Base-by-base conservation (phyloP, 2,797 vertebrate species). In the Chromis chromis region DNA sequence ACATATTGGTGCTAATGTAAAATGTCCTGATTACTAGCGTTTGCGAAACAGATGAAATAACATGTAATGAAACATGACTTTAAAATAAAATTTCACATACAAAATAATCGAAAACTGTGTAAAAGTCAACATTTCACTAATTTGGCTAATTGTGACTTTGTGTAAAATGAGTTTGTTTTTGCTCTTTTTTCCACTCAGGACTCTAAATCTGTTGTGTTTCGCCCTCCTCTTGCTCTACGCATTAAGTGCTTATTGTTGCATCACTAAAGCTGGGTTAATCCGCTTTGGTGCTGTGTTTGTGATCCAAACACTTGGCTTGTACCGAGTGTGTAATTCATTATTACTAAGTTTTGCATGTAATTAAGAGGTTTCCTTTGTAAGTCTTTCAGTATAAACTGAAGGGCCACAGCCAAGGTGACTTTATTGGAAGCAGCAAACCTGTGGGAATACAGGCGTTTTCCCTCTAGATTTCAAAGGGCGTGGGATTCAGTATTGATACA, bases 221-320 rank as follows among this genome's bases (percentile, higher is more conserved):
- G 16, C 65, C 59, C 49, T 76, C 70, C 27, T 53, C 58, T 25
- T 49, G 9, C 67, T 33, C 69, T n/a, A 31, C 69, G 62, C 40
- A 58, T 85, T 53, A 75, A 76, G 61, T 49, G 44, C 69, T 80
- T 46, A 81, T 78, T 79, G 82, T 88, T 78, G 68, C 42, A 16
- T 78, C 64, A 56, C 83, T 74, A 78, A 86, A 81, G 71, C 73
- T 11, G 61, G 6, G 52, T 73, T 91, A 86, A 88, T 86, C 82
- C 24, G 59, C 84, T 80, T 72, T 82, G 76, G 44, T 60, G 71
- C 65, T n/a, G 36, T 65, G 68, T 78, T 80, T 80, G 61, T 79
- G 72, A 83, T 79, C 78, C 79, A 81, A 78, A 81, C 59, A 28
- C 52, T 28, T 62, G 56, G 69, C 78, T 71, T 73, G 44, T 65